A percentile compares a stretch with the other conserved stretches of the same genome.
phyloP scores from a whole-genome alignment of 2,888 invertebrate species.

The Seladonia tumulorum region DNA sequence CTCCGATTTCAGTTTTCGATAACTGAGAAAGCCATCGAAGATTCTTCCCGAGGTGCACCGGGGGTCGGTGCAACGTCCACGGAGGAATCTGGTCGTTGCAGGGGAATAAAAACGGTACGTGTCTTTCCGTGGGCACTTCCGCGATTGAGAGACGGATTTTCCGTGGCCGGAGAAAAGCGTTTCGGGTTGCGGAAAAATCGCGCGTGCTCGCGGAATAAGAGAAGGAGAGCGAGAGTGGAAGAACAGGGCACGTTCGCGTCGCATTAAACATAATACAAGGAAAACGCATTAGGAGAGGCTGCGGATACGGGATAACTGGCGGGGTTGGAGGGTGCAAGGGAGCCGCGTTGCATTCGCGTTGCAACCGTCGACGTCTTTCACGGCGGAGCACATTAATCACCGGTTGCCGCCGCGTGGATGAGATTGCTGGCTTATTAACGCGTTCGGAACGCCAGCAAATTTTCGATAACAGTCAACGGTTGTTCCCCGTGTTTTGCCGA shows the following conservation, averaged over 20 bases:
- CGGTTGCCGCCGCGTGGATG: constrained; percentile 20
- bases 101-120: not conserved
- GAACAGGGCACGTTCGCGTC: constrained; percentile 31
- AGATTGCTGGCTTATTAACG: constrained; percentile 50
- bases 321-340: not conserved
- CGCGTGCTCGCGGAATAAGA: not conserved
- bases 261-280: constrained; percentile 47
- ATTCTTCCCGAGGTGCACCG: not conserved
- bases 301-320: constrained; percentile 1
- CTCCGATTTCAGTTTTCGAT: not conserved
- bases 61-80: not conserved
- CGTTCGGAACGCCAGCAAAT: not conserved
- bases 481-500: not conserved
- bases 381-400: constrained; percentile 51
- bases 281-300: constrained; percentile 53
- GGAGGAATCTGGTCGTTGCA: too few relatives aligned
- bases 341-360: too few relatives aligned
- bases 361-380: constrained; percentile 8
- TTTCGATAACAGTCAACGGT: not conserved
- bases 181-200: not conserved
- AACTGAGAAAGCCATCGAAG: not conserved
- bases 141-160: not conserved
- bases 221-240: not conserved
- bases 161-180: not conserved
- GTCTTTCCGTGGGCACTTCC: not conserved